Evolutionary conservation across 2,797 vertebrate species (phyloP).

Genomic region (Takifugu rubripes): DNA sequence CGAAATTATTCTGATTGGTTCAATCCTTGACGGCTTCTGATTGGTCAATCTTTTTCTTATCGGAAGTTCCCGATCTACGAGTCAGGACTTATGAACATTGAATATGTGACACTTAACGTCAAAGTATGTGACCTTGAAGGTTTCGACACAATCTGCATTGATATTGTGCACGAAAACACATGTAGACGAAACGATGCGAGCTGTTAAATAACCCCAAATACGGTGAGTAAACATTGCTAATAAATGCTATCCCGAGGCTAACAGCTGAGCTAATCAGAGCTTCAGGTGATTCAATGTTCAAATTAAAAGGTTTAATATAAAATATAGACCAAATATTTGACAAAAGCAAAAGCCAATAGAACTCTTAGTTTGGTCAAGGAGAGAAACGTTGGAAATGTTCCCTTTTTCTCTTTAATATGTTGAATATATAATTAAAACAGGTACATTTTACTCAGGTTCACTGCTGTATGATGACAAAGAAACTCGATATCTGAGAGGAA

Average conservation of each 20-base stretch:
- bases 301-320: too few species aligned
- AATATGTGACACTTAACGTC: not conserved
- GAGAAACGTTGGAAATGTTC: too few species aligned
- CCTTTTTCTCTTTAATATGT: too few species aligned
- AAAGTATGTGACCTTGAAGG: slow-evolving; percentile 26
- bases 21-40: slow-evolving; percentile 8
- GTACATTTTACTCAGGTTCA: too few species aligned
- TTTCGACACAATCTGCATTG: not conserved
- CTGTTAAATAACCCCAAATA: slow-evolving; percentile 9
- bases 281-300: too few species aligned
- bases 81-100: slow-evolving; percentile 26
- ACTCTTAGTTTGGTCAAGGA: not conserved
- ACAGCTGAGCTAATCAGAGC: too few species aligned
- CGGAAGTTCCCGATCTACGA: not conserved
- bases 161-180: not conserved
- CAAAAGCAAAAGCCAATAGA: too few species aligned
- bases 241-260: too few species aligned
- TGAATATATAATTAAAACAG: too few species aligned
- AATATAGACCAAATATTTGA: too few species aligned
- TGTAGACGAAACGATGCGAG: not conserved
- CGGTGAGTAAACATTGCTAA: slow-evolving; percentile 26
- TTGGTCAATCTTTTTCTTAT: slow-evolving; percentile 21
- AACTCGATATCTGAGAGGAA: too few species aligned
- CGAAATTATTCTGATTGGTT: slow-evolving; percentile 23
- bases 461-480: too few species aligned